phyloP scores from a whole-genome alignment of 1,140 invertebrate genomes.

The Bemisia tabaci region DNA sequence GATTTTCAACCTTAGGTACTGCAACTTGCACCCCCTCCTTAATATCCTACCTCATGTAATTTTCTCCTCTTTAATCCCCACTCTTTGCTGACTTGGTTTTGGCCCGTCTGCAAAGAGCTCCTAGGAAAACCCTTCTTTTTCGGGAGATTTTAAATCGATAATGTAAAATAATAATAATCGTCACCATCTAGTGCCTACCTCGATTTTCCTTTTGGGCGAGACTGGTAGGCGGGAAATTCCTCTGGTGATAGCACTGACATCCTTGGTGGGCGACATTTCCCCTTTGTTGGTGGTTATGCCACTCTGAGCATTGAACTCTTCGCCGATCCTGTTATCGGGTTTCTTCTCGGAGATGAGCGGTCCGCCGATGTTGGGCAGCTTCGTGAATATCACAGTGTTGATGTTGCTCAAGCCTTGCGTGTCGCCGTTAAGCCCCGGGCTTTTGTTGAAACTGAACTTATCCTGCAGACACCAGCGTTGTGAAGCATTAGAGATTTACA shows the following conservation, averaged over 20 bases:
- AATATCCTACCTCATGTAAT: too few relatives aligned
- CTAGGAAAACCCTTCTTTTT: too few relatives aligned
- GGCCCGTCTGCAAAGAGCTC: too few relatives aligned
- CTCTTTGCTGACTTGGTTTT: too few relatives aligned
- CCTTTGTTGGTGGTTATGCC: slow-evolving; percentile 14
- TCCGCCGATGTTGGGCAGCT: slow-evolving; percentile 21
- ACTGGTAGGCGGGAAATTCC: background rate
- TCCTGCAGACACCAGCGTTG: too few relatives aligned
- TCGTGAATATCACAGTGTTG: slow-evolving; percentile 16
- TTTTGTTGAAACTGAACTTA: background rate
- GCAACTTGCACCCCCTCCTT: too few relatives aligned
- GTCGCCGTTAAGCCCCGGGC: background rate
- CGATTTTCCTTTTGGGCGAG: background rate
- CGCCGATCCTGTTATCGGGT: background rate
- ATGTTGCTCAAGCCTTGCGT: background rate
- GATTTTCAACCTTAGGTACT: too few relatives aligned
- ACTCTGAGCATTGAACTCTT: slow-evolving; percentile 1
- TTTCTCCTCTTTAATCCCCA: too few relatives aligned
- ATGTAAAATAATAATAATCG: too few relatives aligned
- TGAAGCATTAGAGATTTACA: too few relatives aligned
- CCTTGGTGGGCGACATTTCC: slow-evolving; percentile 11
- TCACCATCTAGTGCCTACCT: too few relatives aligned
- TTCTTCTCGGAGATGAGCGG: slow-evolving; percentile 13
- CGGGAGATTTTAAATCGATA: too few relatives aligned
- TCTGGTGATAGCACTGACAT: slow-evolving; percentile 3